Percentiles rank a stretch among this genome's conserved stretches.
phyloP scores from a whole-genome alignment of 2,113 vertebrate species.

The Rissa tridactyla region DNA sequence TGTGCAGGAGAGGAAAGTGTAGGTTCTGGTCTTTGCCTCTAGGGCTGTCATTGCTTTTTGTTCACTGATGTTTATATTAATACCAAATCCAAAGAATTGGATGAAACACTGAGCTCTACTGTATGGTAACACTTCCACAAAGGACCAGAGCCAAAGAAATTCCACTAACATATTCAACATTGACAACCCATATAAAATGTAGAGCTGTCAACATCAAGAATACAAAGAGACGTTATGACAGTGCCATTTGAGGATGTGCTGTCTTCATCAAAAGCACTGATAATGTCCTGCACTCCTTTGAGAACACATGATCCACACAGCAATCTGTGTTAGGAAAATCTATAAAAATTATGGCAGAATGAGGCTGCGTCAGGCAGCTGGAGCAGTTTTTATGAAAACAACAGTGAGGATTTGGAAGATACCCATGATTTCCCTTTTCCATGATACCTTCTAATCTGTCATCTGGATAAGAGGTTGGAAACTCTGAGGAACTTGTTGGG shows the following conservation, averaged over 20 bases:
- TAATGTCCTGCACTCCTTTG: accelerated
- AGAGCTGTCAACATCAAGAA: background rate
- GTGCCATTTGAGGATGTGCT: background rate
- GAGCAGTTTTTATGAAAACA: background rate
- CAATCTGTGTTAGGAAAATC: background rate
- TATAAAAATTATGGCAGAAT: background rate
- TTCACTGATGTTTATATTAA: background rate
- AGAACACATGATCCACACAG: background rate
- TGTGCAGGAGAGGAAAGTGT: background rate
- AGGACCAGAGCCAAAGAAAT: background rate
- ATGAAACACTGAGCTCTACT: background rate
- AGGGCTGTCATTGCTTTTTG: background rate
- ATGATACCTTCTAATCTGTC: background rate
- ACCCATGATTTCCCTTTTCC: background rate
- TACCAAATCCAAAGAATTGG: background rate
- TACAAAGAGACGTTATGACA: background rate
- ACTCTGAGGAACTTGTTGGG: background rate
- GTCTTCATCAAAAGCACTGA: background rate
- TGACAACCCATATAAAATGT: background rate
- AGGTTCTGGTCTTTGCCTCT: background rate
- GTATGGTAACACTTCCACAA: background rate
- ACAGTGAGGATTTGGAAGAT: background rate
- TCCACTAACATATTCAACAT: background rate
- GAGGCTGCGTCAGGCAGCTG: background rate
- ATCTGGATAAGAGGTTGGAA: background rate